Conservation (phyloP, 1,140 invertebrate genomes). For the Penaeus vannamei region DNA sequence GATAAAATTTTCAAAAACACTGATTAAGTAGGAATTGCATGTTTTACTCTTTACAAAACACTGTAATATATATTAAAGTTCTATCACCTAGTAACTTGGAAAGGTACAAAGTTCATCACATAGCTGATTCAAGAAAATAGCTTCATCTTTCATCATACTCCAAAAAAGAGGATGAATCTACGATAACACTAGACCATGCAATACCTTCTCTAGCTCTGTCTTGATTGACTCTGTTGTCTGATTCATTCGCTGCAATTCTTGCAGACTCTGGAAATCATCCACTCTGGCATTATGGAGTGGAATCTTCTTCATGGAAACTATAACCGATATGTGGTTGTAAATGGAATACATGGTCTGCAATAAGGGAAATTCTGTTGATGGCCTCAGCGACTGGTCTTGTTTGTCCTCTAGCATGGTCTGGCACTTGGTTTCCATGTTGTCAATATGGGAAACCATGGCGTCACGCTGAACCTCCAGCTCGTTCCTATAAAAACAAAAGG, state of each 20-base stretch:
- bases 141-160: no score
- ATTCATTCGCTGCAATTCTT: constrained; percentile 29
- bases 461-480: no score
- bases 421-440: background rate
- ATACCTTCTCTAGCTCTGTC: constrained; percentile 20
- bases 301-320: constrained; percentile 46
- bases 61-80: no score
- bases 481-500: no score
- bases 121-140: no score
- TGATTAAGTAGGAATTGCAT: no score
- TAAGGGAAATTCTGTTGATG: background rate
- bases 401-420: constrained; percentile 20
- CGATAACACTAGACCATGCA: no score
- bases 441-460: background rate
- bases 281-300: constrained; percentile 15
- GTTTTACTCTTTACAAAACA: no score
- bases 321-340: constrained; percentile 9
- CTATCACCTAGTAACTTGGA: no score
- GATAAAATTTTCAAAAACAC: no score
- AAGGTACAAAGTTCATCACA: no score
- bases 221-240: constrained; percentile 11
- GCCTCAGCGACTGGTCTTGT: background rate
- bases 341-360: constrained; percentile 24
- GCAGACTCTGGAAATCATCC: constrained; percentile 19
- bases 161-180: no score